These are phyloP conservation scores for Podabrus alpinus DNA, from an alignment of 2,888 invertebrate genomes.

Conservation along the genomic window DNA sequence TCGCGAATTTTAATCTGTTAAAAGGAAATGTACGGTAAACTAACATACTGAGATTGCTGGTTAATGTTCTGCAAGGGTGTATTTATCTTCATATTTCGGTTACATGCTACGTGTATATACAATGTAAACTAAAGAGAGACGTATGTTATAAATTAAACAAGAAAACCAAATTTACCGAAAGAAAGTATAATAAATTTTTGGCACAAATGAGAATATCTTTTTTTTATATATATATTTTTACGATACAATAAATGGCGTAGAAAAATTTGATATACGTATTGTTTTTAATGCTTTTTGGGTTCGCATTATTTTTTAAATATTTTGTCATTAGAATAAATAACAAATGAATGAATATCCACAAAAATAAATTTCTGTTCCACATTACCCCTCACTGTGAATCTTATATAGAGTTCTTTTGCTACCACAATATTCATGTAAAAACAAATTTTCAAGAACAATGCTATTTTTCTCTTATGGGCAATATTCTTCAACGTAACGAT, in stretches of 20 bases:
- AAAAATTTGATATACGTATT: background rate
- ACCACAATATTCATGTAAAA: background rate
- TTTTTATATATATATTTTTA: background rate
- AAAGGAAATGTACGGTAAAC: background rate
- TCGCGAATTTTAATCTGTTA: background rate
- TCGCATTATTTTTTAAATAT: background rate
- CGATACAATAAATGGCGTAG: background rate
- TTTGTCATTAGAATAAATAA: background rate
- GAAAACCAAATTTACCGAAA: background rate
- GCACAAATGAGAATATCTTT: background rate
- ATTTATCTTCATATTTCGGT: background rate
- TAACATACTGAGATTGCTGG: constrained; percentile 1
- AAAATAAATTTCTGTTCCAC: background rate
- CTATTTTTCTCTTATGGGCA: background rate
- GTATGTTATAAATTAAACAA: constrained; percentile 1
- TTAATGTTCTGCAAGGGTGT: constrained; percentile 1
- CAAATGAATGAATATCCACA: background rate
- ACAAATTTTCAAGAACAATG: background rate
- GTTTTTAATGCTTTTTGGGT: background rate
- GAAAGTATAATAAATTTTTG: background rate
- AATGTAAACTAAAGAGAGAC: background rate
- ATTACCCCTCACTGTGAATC: background rate
- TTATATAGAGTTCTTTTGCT: background rate
- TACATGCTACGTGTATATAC: background rate
- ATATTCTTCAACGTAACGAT: background rate